These are phyloP conservation scores for Zele albiditarsus DNA, from an alignment of 2,888 invertebrate genomes.

Conservation along the genomic window DNA sequence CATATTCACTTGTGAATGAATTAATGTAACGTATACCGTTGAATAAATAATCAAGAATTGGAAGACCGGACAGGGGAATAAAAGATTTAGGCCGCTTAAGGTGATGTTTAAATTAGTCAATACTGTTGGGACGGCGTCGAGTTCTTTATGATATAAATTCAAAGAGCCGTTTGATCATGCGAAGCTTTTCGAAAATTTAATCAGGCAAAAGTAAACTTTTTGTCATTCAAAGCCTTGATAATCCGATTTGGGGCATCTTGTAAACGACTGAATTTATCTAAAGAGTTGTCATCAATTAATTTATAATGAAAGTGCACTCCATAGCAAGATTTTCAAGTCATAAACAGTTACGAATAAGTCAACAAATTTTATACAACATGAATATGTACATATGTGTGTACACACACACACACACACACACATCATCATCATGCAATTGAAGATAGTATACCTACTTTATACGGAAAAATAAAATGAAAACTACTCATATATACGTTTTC, in stretches of 20 bases:
- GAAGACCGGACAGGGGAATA: neutral
- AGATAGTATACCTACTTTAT: neutral
- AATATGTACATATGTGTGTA: neutral
- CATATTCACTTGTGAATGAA: neutral
- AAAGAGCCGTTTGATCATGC: neutral
- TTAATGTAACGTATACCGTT: neutral
- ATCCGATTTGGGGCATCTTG: neutral
- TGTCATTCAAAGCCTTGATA: neutral
- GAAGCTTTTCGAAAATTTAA: neutral
- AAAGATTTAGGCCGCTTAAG: neutral
- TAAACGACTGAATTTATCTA: neutral
- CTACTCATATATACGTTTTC: neutral
- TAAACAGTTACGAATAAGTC: neutral
- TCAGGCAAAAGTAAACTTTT: neutral
- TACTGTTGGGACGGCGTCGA: neutral
- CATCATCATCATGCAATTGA: neutral
- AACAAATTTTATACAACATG: neutral
- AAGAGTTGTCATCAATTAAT: neutral
- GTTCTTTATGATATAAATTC: neutral
- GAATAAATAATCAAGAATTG: neutral
- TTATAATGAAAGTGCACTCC: neutral
- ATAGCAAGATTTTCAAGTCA: neutral
- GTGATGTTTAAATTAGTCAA: neutral
- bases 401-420: neutral
- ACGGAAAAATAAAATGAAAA: neutral